Evolutionary conservation across 64 coral and sea anemone genomes (phyloP).

Genomic region (Stylophora pistillata): DNA sequence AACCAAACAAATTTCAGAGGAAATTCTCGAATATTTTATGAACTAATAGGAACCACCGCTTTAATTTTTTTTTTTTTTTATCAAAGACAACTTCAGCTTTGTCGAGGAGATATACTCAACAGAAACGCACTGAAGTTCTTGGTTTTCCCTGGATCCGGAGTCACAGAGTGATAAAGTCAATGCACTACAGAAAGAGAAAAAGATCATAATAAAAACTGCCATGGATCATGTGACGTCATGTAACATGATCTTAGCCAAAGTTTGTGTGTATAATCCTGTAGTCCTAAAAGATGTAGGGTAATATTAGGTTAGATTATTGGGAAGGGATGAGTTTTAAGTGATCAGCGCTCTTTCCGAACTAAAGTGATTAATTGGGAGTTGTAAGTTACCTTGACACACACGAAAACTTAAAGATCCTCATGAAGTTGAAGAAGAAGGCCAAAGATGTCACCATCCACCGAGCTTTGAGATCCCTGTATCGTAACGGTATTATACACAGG

Average conservation of each 20-base stretch:
- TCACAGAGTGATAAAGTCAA: slow-evolving; percentile 65
- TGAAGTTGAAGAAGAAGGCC: slow-evolving; percentile 77
- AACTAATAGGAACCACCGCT: too few relatives aligned
- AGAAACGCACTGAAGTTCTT: slow-evolving; percentile 61
- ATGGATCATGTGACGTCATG: slow-evolving; percentile 84
- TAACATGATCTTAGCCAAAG: slow-evolving; percentile 70
- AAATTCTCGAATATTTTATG: too few relatives aligned
- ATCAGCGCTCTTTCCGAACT: background rate
- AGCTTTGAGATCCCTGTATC: slow-evolving; percentile 45
- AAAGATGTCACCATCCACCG: slow-evolving; percentile 84
- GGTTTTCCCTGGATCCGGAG: slow-evolving; percentile 16
- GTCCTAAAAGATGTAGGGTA: slow-evolving; percentile 7
- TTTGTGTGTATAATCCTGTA: slow-evolving; percentile 88
- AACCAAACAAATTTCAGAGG: too few relatives aligned
- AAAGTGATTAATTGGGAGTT: background rate
- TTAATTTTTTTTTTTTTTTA: too few relatives aligned
- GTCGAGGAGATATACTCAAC: too few relatives aligned
- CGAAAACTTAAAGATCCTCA: slow-evolving; percentile 90
- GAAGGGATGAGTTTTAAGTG: too few relatives aligned
- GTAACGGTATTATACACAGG: slow-evolving; percentile 50
- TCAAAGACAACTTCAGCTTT: slow-evolving; percentile 20
- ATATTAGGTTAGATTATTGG: too few relatives aligned
- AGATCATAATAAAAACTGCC: slow-evolving; percentile 73
- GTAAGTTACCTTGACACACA: slow-evolving; percentile 75
- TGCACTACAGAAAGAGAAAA: slow-evolving; percentile 82